Evolutionary conservation across 2,113 vertebrate genomes (phyloP), one percentile per base, ranked within the genome.

Genomic region (Gila orcuttii): DNA sequence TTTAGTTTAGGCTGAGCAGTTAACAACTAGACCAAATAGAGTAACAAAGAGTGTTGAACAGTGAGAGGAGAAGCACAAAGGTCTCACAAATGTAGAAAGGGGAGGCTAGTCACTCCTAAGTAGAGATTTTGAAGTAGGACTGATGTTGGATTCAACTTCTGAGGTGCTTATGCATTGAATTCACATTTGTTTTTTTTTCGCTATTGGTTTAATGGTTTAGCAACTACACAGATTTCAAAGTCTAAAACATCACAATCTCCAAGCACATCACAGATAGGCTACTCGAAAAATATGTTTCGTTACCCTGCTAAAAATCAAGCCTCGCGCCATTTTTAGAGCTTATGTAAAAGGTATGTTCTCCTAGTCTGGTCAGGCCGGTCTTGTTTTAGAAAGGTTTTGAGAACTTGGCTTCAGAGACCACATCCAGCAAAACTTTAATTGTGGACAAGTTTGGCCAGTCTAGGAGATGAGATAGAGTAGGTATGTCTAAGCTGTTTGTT

Each of bases 1-100:
- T 83, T 88, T 62, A 91, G 88, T 71, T 78, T 19, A 89, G 79
- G 89, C 64, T 87, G 69, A 86, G 25, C 76, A 31, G n/a, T 3
- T 25, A 42, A 25, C 36, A 47, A 6, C 7, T 68, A 50, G n/a
- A 62, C 42, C 28, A 69, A 69, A 68, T 52, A 19, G 9, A 39
- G 6, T 19, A 77, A 77, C 74, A 77, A 77, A 31, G 17, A 47
- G 47, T 55, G 17, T 55, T 82, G 23, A 82, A 45, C 39, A 66
- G 42, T 81, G n/a, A 81, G 12, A 62, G 78, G 57, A 62, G 42
- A 66, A 64, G 59, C 79, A 66, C 59, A 66, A 64, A 81, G 39
- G 42, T 66, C 28, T 68, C 42, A 68, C 42, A 31, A 33, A 82
- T 52, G 62, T 82, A 31, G 42, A 77, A 15, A 52, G 64, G 80